A percentile compares a stretch with the other conserved stretches of the same genome.
phyloP scores from a whole-genome alignment of 2,113 vertebrate species.

The Lates calcarifer region DNA sequence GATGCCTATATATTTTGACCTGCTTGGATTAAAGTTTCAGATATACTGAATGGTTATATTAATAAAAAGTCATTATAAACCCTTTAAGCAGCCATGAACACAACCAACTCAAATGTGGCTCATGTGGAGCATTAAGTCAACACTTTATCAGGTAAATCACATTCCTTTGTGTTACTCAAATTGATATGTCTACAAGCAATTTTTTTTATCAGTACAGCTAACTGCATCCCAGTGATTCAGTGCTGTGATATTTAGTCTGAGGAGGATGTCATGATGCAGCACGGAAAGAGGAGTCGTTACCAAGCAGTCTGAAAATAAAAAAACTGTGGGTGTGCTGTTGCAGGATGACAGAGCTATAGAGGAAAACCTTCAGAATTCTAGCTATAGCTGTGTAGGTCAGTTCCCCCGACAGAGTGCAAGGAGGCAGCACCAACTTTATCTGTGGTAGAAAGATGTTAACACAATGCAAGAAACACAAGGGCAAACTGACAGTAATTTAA shows the following conservation, averaged over 20 bases:
- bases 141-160: neutral
- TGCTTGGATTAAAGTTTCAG: too few relatives aligned
- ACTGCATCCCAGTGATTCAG: neutral
- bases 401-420: neutral
- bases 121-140: neutral
- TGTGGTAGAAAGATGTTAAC: neutral
- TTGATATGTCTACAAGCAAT: neutral
- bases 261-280: constrained; percentile 6
- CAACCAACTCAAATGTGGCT: neutral
- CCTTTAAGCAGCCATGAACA: neutral
- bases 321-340: constrained; percentile 37
- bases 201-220: neutral
- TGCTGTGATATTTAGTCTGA: constrained; percentile 1
- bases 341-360: constrained; percentile 3
- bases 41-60: too few relatives aligned
- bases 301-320: constrained; percentile 37
- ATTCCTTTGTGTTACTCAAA: neutral
- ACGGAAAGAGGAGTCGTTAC: neutral
- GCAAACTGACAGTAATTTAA: neutral
- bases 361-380: neutral
- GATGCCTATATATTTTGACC: too few relatives aligned
- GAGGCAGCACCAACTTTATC: neutral
- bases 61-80: neutral
- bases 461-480: neutral
- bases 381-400: neutral